Evolutionary conservation across 2,888 invertebrate genomes (phyloP), one percentile per base, ranked within the genome.

Genomic region (Drosophila pseudotalamancana): DNA sequence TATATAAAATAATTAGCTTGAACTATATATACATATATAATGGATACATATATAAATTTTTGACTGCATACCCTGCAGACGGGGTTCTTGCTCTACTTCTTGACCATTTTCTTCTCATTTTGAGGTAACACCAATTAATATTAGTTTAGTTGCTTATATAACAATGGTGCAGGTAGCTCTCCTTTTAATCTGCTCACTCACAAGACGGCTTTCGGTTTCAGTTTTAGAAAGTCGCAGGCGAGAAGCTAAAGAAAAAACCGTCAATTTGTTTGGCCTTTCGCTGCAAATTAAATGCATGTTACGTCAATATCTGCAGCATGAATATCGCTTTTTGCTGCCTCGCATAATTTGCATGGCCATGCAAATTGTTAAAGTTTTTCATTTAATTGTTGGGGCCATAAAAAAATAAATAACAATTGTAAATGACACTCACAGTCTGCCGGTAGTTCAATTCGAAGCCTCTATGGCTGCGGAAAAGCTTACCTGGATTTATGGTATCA

Each of bases 341-440:
- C 21, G 46, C 65, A 49, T 37, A 65, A 77, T 72, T 82, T 85
- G 65, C 79, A 68, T 82, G 63, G 53, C 40, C 31, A 67, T 66
- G 69, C 77, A 75, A 80, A 76, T 69, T 82, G 72, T 51, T 55
- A 37, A 51, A 37, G 46, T 46, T 78, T 82, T 78, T 78, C 40
- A 48, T 62, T 77, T 72, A 72, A 77, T 73, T 77, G 51, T 48
- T 46, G 67, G 18, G 46, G 43, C 50, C 49, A 57, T 62, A 54
- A 56, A 42, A 35, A 50, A 35, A 45, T n/a, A 48, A 23, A 23
- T 32, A 35, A 12, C 29, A 37, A 42, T 54, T 29, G 6, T 6
- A 23, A 45, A 12, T 34, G 29, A 31, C 45, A 37, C 42, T 35
- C 14, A 39, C 31, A 31, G 21, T 3, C 12, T 4, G 40, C 12